A percentile compares a stretch with the other conserved stretches of the same genome.
These are phyloP conservation scores for Masticophis lateralis DNA, from an alignment of 2,797 vertebrate genomes.

Conservation along the genomic window DNA sequence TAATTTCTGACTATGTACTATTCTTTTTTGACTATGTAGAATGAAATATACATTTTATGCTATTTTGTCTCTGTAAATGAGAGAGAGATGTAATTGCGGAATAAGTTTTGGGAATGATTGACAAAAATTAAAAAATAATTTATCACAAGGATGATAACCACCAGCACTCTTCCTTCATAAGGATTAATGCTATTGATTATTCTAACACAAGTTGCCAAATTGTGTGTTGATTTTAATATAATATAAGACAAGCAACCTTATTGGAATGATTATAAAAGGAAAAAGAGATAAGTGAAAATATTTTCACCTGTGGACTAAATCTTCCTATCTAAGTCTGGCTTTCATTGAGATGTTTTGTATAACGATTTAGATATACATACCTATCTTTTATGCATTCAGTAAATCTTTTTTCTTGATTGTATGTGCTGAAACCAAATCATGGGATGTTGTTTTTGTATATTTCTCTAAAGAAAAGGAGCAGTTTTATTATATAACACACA, in stretches of 20 bases:
- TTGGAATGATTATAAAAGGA: neutral
- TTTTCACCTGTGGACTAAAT: neutral
- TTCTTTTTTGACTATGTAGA: slow-evolving; percentile 30
- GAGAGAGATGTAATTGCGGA: neutral
- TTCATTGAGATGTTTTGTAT: neutral
- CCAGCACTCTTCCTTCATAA: neutral
- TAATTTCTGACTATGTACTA: slow-evolving; percentile 48
- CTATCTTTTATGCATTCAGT: neutral
- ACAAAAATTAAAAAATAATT: neutral
- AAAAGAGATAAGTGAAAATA: neutral
- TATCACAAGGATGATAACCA: neutral
- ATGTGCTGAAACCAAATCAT: neutral
- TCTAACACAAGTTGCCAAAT: neutral
- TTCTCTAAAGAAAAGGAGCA: neutral
- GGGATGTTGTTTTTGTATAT: neutral
- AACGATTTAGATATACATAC: neutral
- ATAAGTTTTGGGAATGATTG: neutral
- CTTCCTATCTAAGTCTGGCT: neutral
- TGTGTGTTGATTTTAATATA: neutral
- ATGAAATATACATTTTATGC: slow-evolving; percentile 13
- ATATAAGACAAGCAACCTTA: neutral
- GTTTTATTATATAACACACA: neutral
- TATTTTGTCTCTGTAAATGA: neutral
- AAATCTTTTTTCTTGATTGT: neutral
- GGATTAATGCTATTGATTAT: neutral